phyloP scores from a whole-genome alignment of 1,140 invertebrate species.

The Zaprionus inermis region DNA sequence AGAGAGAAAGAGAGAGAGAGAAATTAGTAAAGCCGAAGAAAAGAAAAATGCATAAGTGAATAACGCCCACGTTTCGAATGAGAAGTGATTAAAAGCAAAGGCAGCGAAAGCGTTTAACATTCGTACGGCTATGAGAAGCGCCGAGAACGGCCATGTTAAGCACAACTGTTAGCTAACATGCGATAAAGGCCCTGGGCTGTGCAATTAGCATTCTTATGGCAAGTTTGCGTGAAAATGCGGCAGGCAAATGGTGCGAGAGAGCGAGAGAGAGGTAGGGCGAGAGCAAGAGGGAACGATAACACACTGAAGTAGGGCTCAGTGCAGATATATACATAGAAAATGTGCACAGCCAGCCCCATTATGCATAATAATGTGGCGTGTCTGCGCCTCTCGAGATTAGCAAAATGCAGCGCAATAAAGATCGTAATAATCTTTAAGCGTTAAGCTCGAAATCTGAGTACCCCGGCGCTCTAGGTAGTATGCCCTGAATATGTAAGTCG shows the following conservation, averaged over 20 bases:
- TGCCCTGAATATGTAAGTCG: neutral
- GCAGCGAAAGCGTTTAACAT: conserved; percentile 9
- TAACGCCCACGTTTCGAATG: conserved; percentile 6
- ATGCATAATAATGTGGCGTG: conserved; percentile 6
- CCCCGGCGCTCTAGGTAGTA: neutral
- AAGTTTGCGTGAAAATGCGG: conserved; percentile 27
- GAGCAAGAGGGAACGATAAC: neutral
- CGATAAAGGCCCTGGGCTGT: conserved; percentile 9
- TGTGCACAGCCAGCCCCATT: neutral
- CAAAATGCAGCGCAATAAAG: neutral
- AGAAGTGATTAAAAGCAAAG: conserved; percentile 5
- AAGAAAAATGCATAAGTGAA: neutral
- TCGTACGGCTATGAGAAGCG: conserved; percentile 28
- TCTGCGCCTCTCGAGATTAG: neutral
- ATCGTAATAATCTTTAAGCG: conserved; percentile 7
- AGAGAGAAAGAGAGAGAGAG: neutral
- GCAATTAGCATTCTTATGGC: conserved; percentile 18
- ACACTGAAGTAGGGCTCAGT: neutral
- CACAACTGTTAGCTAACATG: conserved; percentile 48
- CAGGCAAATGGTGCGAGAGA: neutral
- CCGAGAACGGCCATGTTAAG: conserved; percentile 23
- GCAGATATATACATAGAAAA: neutral
- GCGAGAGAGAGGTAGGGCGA: neutral
- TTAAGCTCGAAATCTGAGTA: neutral
- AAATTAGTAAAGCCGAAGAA: neutral